phyloP scores from a whole-genome alignment of 2,797 vertebrate species.

The Trachops cirrhosus region DNA sequence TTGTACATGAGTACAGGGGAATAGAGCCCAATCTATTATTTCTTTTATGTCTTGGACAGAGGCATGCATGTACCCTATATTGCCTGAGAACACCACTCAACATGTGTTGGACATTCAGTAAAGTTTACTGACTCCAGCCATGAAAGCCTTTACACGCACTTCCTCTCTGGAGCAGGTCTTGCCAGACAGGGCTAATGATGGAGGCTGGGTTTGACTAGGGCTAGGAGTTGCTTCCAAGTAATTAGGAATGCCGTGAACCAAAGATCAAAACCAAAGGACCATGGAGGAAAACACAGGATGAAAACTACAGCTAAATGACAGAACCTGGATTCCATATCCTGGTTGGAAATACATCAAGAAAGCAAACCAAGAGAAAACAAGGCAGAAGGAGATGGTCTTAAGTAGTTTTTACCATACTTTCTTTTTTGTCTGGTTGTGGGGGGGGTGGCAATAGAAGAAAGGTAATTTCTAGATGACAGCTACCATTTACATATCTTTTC shows the following conservation, averaged over 20 bases:
- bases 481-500: neutral
- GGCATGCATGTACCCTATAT: neutral
- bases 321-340: neutral
- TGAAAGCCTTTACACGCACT: constrained; percentile 21
- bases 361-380: neutral
- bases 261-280: neutral
- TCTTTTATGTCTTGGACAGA: constrained; percentile 43
- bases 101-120: constrained; percentile 43
- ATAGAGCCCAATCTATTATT: neutral
- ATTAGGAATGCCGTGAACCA: neutral
- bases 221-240: constrained; percentile 21
- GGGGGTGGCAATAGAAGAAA: neutral
- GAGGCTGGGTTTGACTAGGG: neutral
- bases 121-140: constrained; percentile 42
- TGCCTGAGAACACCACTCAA: constrained; percentile 24
- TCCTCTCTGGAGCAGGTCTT: constrained; percentile 35
- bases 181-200: constrained; percentile 20
- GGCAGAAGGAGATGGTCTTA: neutral
- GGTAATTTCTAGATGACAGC: neutral
- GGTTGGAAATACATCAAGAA: neutral
- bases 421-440: neutral
- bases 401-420: neutral
- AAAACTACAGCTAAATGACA: neutral
- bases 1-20: neutral
- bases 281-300: neutral